Percentiles rank a stretch among this genome's conserved stretches.
These are phyloP conservation scores for Gallinago nigripennis DNA, from an alignment of 2,797 vertebrate species.

Conservation along the genomic window DNA sequence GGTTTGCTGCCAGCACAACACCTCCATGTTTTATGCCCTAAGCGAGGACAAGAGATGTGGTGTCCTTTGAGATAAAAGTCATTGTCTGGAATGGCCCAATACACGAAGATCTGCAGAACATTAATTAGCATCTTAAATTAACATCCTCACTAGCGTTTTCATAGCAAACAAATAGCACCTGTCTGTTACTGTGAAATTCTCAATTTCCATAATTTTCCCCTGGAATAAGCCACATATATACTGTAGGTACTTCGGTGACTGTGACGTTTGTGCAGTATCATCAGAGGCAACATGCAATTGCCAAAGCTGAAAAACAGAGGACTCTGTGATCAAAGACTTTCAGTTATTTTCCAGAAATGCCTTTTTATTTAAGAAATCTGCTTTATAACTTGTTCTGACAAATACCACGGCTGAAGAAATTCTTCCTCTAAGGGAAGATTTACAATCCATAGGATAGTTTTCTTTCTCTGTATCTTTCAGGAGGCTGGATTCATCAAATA, in stretches of 20 bases:
- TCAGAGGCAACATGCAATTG: not conserved
- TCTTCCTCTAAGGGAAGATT: not conserved
- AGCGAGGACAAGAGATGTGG: not conserved
- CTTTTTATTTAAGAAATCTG: slow-evolving; percentile 4
- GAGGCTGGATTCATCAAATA: not conserved
- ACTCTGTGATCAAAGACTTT: not conserved
- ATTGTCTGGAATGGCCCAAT: not conserved
- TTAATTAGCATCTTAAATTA: not conserved
- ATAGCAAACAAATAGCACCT: not conserved
- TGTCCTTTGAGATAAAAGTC: not conserved
- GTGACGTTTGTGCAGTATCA: not conserved
- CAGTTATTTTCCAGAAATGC: not conserved
- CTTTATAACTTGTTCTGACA: slow-evolving; percentile 9
- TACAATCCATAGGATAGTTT: not conserved
- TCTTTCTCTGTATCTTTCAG: not conserved
- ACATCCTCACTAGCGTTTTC: not conserved
- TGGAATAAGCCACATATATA: not conserved
- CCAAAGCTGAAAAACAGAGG: not conserved
- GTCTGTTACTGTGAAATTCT: not conserved
- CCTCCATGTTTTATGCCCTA: not conserved
- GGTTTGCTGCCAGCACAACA: not conserved
- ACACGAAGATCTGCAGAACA: not conserved
- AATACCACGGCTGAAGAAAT: not conserved
- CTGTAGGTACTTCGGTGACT: not conserved
- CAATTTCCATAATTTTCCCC: not conserved